A percentile compares a stretch with the other conserved stretches of the same genome.
Conservation (phyloP, 2,113 vertebrate species). For the Pituophis catenifer region DNA sequence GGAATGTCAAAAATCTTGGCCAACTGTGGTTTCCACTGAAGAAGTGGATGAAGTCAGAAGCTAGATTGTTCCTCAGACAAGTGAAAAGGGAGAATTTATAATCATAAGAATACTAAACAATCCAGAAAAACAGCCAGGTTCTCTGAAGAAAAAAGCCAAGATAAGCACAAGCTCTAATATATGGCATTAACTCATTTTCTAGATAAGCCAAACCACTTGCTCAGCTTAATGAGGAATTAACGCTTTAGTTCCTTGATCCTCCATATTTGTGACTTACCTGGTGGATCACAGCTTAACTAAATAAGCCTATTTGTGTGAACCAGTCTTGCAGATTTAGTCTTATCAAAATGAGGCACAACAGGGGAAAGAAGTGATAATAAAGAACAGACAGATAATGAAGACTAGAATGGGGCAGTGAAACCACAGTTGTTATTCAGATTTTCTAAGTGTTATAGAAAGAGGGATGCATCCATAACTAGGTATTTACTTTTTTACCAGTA, state of each 20-base stretch:
- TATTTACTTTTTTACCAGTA: not conserved
- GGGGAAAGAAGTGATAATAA: not conserved
- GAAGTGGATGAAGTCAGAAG: not conserved
- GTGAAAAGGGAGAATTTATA: not conserved
- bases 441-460: not conserved
- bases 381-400: not conserved
- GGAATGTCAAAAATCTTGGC: not conserved
- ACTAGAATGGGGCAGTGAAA: not conserved
- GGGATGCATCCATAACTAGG: not conserved
- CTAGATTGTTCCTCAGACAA: not conserved
- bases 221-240: not conserved
- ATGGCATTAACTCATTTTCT: not conserved
- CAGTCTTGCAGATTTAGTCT: not conserved
- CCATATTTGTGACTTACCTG: not conserved
- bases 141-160: not conserved
- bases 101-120: not conserved
- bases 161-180: not conserved
- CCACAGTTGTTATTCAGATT: not conserved
- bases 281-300: not conserved
- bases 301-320: not conserved
- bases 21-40: not conserved
- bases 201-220: not conserved
- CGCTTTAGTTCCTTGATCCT: not conserved
- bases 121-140: not conserved
- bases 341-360: not conserved